Conservation (phyloP, 2,113 vertebrate genomes). For the Podocnemis expansa region DNA sequence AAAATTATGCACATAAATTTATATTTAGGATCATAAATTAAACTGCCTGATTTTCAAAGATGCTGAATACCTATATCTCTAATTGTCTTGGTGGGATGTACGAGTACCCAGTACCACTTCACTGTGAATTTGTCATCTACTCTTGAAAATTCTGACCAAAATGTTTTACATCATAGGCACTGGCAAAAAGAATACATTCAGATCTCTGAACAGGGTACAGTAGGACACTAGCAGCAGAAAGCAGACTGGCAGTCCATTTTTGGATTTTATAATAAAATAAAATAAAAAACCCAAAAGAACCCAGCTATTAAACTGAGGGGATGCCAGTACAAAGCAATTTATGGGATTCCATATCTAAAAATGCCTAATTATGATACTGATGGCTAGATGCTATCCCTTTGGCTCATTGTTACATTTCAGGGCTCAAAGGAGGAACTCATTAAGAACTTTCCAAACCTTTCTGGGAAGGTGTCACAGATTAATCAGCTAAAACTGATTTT, state of each 20-base stretch:
- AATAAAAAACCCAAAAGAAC: not conserved
- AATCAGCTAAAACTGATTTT: not conserved
- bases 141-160: not conserved
- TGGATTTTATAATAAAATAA: not conserved
- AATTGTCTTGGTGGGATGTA: rapidly evolving
- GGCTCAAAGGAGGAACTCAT: not conserved
- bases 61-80: rapidly evolving
- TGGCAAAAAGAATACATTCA: not conserved
- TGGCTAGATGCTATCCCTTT: not conserved
- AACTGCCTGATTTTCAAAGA: not conserved
- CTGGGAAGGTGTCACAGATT: not conserved
- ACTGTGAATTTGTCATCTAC: not conserved
- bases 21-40: not conserved
- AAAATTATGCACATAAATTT: not conserved
- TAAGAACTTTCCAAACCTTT: not conserved
- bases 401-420: not conserved
- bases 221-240: not conserved
- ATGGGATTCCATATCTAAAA: not conserved
- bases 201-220: not conserved
- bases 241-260: not conserved
- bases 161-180: not conserved
- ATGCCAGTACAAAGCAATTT: not conserved
- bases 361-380: not conserved
- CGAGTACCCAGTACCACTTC: not conserved
- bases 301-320: not conserved